phyloP scores from a whole-genome alignment of 1,140 invertebrate genomes.

The Drosophila watanabei region DNA sequence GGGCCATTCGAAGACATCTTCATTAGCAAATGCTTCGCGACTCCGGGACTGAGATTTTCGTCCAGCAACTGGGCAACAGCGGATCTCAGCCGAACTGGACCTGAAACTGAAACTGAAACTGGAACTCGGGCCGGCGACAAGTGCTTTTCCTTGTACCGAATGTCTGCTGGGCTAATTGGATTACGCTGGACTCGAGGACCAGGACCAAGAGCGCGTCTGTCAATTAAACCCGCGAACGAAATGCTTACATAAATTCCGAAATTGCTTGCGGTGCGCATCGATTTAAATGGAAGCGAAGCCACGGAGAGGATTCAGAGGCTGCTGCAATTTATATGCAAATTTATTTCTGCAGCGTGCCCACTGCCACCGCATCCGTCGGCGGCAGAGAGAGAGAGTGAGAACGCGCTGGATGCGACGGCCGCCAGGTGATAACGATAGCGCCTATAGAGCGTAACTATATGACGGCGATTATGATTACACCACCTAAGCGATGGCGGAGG shows the following conservation, averaged over 20 bases:
- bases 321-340: conserved; percentile 71
- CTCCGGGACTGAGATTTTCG: conserved; percentile 11
- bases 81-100: not conserved
- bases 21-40: conserved; percentile 65
- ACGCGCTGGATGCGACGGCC: conserved; percentile 11
- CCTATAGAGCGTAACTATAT: conserved; percentile 62
- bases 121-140: conserved; percentile 53
- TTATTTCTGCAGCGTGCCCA: conserved; percentile 63
- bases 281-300: conserved; percentile 72
- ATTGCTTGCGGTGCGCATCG: conserved; percentile 82
- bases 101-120: conserved; percentile 6
- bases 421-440: conserved; percentile 76
- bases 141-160: conserved; percentile 82
- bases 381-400: not conserved
- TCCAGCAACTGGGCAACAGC: not conserved
- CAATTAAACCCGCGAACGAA: conserved; percentile 82
- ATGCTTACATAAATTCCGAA: conserved; percentile 83
- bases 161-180: conserved; percentile 80
- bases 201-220: conserved; percentile 56
- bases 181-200: conserved; percentile 42
- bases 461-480: conserved; percentile 80
- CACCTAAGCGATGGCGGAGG: conserved; percentile 59
- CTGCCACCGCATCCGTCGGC: not conserved
- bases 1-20: conserved; percentile 70
- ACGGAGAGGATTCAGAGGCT: conserved; percentile 12